Evolutionary conservation across 2,797 vertebrate genomes (phyloP).

Genomic region (Labroides dimidiatus): DNA sequence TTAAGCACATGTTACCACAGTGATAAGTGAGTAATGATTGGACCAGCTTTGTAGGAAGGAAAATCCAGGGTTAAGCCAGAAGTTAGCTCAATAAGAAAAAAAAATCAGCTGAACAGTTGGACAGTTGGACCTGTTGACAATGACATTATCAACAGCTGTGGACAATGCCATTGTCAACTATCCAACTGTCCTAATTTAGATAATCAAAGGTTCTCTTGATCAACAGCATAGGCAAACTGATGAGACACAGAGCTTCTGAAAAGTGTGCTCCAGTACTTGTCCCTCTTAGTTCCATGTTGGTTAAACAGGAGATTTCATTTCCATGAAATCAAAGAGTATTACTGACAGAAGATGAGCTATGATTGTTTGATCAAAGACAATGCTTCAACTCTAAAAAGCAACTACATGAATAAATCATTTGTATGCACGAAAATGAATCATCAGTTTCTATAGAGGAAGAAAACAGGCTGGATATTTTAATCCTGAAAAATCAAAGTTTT

Average conservation of each 20-base stretch:
- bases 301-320: conserved; percentile 14
- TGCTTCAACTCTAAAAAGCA: conserved; percentile 5
- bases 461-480: not conserved
- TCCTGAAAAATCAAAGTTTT: too few species aligned
- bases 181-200: too few species aligned
- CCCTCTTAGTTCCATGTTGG: conserved; percentile 1
- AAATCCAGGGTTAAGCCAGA: too few species aligned
- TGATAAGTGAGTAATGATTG: too few species aligned
- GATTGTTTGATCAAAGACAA: conserved; percentile 34
- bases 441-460: not conserved
- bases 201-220: not conserved
- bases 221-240: not conserved
- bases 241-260: not conserved
- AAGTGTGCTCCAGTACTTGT: not conserved
- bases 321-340: conserved; percentile 26
- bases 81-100: too few species aligned
- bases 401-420: conserved; percentile 22
- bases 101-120: too few species aligned
- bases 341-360: conserved; percentile 8
- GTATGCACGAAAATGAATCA: conserved; percentile 6
- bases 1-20: too few species aligned
- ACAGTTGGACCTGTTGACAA: too few species aligned
- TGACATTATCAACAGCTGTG: too few species aligned
- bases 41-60: too few species aligned
- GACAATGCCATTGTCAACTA: too few species aligned